Base-by-base conservation (phyloP, 92 coral and sea anemone genomes). In the Zoanthus sociatus region DNA sequence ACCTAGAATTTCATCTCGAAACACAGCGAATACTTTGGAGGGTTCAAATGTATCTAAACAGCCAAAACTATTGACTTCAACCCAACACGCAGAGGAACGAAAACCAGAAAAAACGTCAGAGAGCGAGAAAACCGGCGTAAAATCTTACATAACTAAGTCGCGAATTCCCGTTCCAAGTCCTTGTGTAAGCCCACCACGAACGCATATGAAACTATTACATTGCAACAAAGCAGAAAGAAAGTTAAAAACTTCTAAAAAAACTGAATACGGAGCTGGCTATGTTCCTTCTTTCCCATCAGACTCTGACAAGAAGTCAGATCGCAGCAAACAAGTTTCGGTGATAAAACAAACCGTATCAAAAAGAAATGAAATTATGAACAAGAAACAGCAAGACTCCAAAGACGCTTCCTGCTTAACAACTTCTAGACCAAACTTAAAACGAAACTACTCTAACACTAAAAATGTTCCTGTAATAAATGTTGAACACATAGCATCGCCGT, bases 241-340 rank as follows among this genome's bases (percentile, higher is more conserved):
- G 47, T n/a, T 45, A 5, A 79, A 37, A 54, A 44, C 50, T 21
- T 32, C 69, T 45, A 85, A 58, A 66, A 84, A 55, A 12, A 50
- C 12, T 26, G 15, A 75, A 20, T 84, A 70, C 9, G 66, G 13
- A 7, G 83, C 18, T 7, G 71, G 12, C 16, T 91, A 84, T 75
- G 56, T 77, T 54, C 87, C 92, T 3, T 88, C 89, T 18, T 84
- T 78, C 55, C 20, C 84, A 15, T 88, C 87, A 14, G 76, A 63
- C 15, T 71, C 90, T 46, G 60, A 18, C 18, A 26, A 31, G 16
- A 73, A 48, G 18, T 83, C 89, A 30, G 87, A 91, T 60, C 89
- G 84, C 71, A 78, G 73, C 31, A 89, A 90, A 64, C 89, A 87
- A 78, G 87, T 87, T 58, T 88, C 77, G n/a, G 75, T 88, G 89